Percentiles rank a stretch among this genome's conserved stretches.
Conservation (phyloP, 2,113 vertebrate genomes). For the Mustela nigripes region DNA sequence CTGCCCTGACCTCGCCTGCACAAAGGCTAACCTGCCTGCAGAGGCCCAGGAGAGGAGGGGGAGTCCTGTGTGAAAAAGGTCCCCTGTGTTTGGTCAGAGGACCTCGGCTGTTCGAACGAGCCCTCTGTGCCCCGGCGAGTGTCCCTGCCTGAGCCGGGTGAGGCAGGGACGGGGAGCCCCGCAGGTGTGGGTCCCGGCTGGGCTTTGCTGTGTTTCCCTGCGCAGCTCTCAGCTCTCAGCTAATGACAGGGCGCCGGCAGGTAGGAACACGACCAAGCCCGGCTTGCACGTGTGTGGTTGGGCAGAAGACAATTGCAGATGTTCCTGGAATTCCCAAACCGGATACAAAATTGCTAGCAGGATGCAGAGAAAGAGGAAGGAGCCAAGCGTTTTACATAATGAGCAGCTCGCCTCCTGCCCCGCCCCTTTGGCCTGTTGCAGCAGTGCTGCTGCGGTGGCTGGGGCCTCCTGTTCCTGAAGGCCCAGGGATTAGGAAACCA, state of each 20-base stretch:
- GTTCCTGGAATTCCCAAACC: slow-evolving; percentile 90
- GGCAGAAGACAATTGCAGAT: slow-evolving; percentile 84
- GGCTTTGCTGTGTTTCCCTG: slow-evolving; percentile 76
- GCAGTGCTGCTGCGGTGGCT: rapidly evolving
- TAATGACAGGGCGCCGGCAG: slow-evolving; percentile 90
- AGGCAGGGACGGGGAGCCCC: slow-evolving; percentile 84
- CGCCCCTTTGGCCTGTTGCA: neutral
- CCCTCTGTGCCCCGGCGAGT: neutral
- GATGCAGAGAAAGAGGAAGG: slow-evolving; percentile 73
- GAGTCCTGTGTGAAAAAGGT: rapidly evolving
- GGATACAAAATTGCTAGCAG: slow-evolving; percentile 85
- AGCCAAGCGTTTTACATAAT: slow-evolving; percentile 77
- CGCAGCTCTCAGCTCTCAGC: slow-evolving; percentile 74
- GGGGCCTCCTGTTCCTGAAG: slow-evolving; percentile 19
- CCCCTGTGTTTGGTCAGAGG: neutral
- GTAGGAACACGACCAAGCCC: slow-evolving; percentile 86
- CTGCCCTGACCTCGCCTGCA: neutral
- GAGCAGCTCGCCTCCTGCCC: slow-evolving; percentile 42
- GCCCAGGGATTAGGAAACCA: neutral
- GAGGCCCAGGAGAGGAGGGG: neutral
- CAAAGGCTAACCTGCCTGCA: neutral
- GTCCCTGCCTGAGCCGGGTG: neutral
- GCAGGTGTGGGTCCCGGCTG: slow-evolving; percentile 86
- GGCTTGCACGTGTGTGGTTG: slow-evolving; percentile 86
- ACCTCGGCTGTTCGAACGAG: neutral